Conservation (phyloP, 2,888 invertebrate genomes). For the Acronicta alni region DNA sequence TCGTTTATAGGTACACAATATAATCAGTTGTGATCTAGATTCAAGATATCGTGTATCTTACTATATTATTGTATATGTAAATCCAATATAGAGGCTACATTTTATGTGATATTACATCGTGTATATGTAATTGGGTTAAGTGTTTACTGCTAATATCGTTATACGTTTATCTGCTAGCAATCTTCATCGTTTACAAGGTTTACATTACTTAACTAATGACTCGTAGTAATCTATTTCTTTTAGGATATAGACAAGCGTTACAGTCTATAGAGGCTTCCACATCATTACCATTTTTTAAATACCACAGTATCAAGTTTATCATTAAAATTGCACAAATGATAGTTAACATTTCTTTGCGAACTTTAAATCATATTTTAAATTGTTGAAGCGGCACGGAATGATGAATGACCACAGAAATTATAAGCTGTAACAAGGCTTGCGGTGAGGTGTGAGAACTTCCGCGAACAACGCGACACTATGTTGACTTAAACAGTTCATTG, state of each 20-base stretch:
- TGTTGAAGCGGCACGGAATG: conserved; percentile 27
- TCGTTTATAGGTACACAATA: conserved; percentile 3
- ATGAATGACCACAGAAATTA: conserved; percentile 34
- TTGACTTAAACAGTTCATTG: conserved; percentile 24
- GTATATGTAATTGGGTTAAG: conserved; percentile 52
- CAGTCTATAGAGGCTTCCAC: too few species aligned
- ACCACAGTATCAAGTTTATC: neutral
- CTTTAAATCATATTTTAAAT: conserved; percentile 30
- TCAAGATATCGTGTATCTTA: conserved; percentile 11
- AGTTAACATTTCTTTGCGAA: conserved; percentile 8
- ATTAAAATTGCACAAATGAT: conserved; percentile 8
- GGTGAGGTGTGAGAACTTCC: conserved; percentile 32
- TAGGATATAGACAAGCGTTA: neutral
- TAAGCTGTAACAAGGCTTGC: conserved; percentile 11
- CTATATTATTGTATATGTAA: conserved; percentile 24
- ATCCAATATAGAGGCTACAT: conserved; percentile 33
- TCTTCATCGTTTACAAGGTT: conserved; percentile 33
- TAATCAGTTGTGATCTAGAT: conserved; percentile 31
- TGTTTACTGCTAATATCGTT: conserved; percentile 45
- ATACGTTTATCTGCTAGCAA: conserved; percentile 7
- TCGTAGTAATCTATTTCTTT: conserved; percentile 22
- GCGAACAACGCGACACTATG: conserved; percentile 28
- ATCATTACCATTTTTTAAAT: too few species aligned
- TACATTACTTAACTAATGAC: conserved; percentile 2
- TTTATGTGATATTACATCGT: conserved; percentile 36